phyloP scores from a whole-genome alignment of 2,888 invertebrate species.

The Ophion obscuratus region DNA sequence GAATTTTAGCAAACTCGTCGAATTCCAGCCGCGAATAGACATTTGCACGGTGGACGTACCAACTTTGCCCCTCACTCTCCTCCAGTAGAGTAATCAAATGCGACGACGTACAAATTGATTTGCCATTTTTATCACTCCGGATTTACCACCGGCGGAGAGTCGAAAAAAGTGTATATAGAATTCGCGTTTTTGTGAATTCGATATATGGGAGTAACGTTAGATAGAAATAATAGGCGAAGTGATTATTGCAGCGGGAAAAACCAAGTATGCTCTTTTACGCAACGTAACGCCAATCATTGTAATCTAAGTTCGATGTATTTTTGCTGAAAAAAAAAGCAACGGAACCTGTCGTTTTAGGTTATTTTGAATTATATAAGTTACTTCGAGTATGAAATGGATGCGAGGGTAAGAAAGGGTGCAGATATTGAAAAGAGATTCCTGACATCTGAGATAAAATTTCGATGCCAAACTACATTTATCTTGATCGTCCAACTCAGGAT shows the following conservation, averaged over 20 bases:
- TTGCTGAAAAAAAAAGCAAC: slow-evolving; percentile 69
- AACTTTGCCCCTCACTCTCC: neutral
- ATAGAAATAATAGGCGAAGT: slow-evolving; percentile 43
- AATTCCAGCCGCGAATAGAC: neutral
- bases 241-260: slow-evolving; percentile 24
- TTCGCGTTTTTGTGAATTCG: slow-evolving; percentile 38
- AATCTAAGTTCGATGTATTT: slow-evolving; percentile 78
- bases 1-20: neutral
- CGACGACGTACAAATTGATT: neutral
- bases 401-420: slow-evolving; percentile 58
- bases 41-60: neutral
- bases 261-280: slow-evolving; percentile 74
- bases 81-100: neutral
- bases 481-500: slow-evolving; percentile 49
- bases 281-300: slow-evolving; percentile 71
- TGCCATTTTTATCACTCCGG: slow-evolving; percentile 5
- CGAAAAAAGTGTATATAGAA: slow-evolving; percentile 29
- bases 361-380: slow-evolving; percentile 63
- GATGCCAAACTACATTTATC: slow-evolving; percentile 79
- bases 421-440: slow-evolving; percentile 72
- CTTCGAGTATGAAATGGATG: slow-evolving; percentile 72
- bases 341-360: slow-evolving; percentile 74
- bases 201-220: slow-evolving; percentile 31
- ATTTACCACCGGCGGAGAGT: slow-evolving; percentile 23
- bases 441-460: slow-evolving; percentile 76